Base-by-base conservation (phyloP, 1,140 invertebrate genomes). In the Bombus waltoni region DNA sequence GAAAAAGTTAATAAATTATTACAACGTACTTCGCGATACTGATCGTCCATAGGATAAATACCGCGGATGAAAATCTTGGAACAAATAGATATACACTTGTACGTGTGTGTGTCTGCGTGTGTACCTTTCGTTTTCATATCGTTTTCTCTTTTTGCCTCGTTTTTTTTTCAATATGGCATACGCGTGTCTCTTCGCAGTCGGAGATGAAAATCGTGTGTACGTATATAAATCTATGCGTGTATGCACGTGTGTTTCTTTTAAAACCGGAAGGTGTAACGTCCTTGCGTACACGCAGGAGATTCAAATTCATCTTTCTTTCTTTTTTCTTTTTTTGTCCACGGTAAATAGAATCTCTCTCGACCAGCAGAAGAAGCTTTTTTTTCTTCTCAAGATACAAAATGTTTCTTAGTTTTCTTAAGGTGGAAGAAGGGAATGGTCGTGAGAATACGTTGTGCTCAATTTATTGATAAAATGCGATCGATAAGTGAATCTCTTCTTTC, bases 1-100 rank as follows among this genome's bases (percentile, higher is more conserved):
- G 68, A 74, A 89, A 91, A 87, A 71, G 78, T 81, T 70, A 77
- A 89, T 89, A 91, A 91, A 86, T 84, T 85, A 90, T 87, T 87
- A 91, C 65, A 86, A 82, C 38, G 75, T 80, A 85, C 9, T 70
- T 81, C 74, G 86, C 86, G 75, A 89, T 88, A 66, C 47, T 59
- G 65, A 88, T 82, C 68, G 72, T 83, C 68, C 87, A 38, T 82
- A 81, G 74, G 83, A 89, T 85, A 89, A 88, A 88, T 86, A 83
- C 35, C 80, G 79, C 65, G 83, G 83, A 79, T 71, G 68, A 85
- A 73, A 80, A 80, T 80, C 44, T 77, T 80, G 40, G 68, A 85
- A 85, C 83, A 85, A 73, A 85, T 72, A 72, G 83, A 80, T 80
- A 80, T 80, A 85, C 83, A 80, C 66, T 42, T 80, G 38, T 62